Percentiles rank a stretch among this genome's conserved stretches.
Evolutionary conservation across 2,888 invertebrate genomes (phyloP).

Genomic region (Orchesellides sinensis): DNA sequence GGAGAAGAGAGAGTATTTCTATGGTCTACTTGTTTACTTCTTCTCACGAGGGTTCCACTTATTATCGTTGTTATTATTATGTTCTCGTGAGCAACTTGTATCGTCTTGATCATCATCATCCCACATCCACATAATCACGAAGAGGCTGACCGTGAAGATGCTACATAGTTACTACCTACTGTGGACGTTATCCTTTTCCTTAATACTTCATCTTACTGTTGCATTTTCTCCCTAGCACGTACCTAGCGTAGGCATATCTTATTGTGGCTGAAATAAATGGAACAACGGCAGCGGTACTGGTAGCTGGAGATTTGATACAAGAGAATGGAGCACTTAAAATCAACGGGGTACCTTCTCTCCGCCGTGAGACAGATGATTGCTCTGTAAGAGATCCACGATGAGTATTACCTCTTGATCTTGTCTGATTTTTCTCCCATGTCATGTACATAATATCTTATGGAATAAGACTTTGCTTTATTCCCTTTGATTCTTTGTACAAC

Average conservation of each 20-base stretch:
- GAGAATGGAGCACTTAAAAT: slow-evolving; percentile 64
- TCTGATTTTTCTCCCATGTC: not conserved
- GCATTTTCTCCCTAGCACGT: slow-evolving; percentile 5
- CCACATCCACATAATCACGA: slow-evolving; percentile 45
- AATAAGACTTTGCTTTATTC: no score
- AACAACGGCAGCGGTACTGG: slow-evolving; percentile 17
- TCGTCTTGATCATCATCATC: slow-evolving; percentile 53
- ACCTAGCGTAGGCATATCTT: not conserved
- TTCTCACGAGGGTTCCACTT: slow-evolving; percentile 56
- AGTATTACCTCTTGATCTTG: slow-evolving; percentile 70
- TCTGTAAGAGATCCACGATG: slow-evolving; percentile 70
- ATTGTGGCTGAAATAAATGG: slow-evolving; percentile 28
- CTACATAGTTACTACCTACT: slow-evolving; percentile 26
- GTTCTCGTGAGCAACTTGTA: slow-evolving; percentile 59
- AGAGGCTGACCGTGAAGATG: slow-evolving; percentile 20
- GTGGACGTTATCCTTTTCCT: slow-evolving; percentile 44
- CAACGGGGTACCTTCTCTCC: slow-evolving; percentile 60
- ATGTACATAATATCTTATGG: no score
- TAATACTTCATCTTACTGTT: slow-evolving; percentile 36
- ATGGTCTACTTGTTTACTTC: slow-evolving; percentile 43
- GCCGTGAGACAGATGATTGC: slow-evolving; percentile 66
- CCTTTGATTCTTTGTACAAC: slow-evolving; percentile 13
- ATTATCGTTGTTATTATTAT: slow-evolving; percentile 56
- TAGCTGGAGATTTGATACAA: slow-evolving; percentile 44
- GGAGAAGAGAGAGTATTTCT: no score